A percentile compares a stretch with the other conserved stretches of the same genome.
phyloP scores from a whole-genome alignment of 1,140 invertebrate species.

The Cotesia glomerata region DNA sequence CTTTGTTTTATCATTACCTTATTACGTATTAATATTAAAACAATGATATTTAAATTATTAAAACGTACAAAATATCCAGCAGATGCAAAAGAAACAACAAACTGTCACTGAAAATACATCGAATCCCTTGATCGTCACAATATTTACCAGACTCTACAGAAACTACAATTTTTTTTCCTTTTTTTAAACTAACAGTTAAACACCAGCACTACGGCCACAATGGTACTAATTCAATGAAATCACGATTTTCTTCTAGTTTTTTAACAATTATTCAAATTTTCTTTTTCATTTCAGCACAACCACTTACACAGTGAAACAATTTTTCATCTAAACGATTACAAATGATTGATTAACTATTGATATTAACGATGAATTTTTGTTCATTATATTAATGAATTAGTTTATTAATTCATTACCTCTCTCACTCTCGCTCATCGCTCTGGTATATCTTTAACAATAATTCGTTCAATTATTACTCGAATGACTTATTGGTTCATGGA shows the following conservation, averaged over 20 bases:
- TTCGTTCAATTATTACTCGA: not conserved
- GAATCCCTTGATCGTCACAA: not conserved
- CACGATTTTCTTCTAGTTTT: constrained; percentile 8
- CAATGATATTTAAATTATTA: too few relatives aligned
- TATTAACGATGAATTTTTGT: not conserved
- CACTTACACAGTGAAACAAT: constrained; percentile 16
- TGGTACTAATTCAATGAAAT: not conserved
- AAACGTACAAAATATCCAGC: too few relatives aligned
- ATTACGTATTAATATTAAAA: too few relatives aligned
- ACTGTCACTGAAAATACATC: too few relatives aligned
- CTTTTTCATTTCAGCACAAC: constrained; percentile 28
- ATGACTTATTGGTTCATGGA: constrained; percentile 2
- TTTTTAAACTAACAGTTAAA: constrained; percentile 1
- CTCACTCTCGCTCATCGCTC: not conserved
- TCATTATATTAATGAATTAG: not conserved
- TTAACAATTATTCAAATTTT: not conserved
- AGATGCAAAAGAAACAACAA: too few relatives aligned
- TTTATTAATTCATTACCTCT: too few relatives aligned
- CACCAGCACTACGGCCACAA: constrained; percentile 22
- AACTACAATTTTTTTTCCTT: too few relatives aligned
- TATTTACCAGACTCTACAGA: not conserved
- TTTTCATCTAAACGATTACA: constrained; percentile 20
- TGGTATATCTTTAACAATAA: constrained; percentile 1
- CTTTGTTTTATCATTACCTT: too few relatives aligned
- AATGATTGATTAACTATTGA: constrained; percentile 26